A percentile compares a stretch with the other conserved stretches of the same genome.
Evolutionary conservation across 2,797 vertebrate species (phyloP).

Genomic region (Sebastes umbrosus): DNA sequence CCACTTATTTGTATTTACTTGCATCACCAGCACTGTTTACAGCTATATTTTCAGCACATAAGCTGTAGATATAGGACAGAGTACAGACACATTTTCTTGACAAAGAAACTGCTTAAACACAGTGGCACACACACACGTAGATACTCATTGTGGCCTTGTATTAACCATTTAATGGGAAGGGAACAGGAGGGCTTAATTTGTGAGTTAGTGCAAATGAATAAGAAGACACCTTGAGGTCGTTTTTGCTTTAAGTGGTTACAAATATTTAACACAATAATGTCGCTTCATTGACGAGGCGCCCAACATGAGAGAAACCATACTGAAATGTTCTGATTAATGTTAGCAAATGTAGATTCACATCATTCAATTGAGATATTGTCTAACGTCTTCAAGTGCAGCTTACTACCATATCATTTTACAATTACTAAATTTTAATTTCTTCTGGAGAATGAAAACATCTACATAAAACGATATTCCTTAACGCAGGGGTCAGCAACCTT

Average conservation of each 20-base stretch:
- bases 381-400: neutral
- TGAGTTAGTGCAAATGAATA: slow-evolving; percentile 10
- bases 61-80: neutral
- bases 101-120: neutral
- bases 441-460: neutral
- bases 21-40: neutral
- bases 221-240: slow-evolving; percentile 30
- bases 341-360: neutral
- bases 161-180: neutral
- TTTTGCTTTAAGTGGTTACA: neutral
- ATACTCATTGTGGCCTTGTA: neutral
- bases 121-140: neutral
- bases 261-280: neutral
- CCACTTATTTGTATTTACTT: slow-evolving; percentile 22
- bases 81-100: neutral
- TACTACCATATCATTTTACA: neutral
- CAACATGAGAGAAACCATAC: neutral
- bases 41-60: neutral
- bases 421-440: neutral
- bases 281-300: neutral
- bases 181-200: neutral
- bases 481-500: too few species aligned
- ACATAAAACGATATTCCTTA: too few species aligned
- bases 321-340: neutral
- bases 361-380: neutral